These are phyloP conservation scores for Ormyrus labotus DNA, from an alignment of 2,888 invertebrate species.

Conservation along the genomic window DNA sequence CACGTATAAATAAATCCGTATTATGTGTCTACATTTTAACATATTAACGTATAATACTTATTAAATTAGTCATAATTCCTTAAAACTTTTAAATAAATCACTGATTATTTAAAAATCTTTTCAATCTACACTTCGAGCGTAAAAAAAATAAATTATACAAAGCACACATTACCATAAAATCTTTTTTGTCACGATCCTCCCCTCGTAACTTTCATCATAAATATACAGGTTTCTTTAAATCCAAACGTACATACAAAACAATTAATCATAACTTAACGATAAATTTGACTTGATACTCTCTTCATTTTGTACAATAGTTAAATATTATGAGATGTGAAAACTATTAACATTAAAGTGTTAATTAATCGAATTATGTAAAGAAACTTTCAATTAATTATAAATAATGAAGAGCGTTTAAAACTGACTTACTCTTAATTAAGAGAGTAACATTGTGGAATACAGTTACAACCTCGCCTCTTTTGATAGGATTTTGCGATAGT, in stretches of 20 bases:
- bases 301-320: slow-evolving; percentile 55
- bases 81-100: slow-evolving; percentile 48
- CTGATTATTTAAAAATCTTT: slow-evolving; percentile 26
- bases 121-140: slow-evolving; percentile 38
- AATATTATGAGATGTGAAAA: slow-evolving; percentile 41
- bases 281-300: slow-evolving; percentile 51
- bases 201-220: slow-evolving; percentile 45
- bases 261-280: slow-evolving; percentile 42
- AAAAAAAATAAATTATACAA: slow-evolving; percentile 54
- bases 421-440: slow-evolving; percentile 39
- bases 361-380: slow-evolving; percentile 27
- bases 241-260: slow-evolving; percentile 53
- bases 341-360: slow-evolving; percentile 43
- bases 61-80: slow-evolving; percentile 42
- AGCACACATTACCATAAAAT: slow-evolving; percentile 46
- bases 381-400: slow-evolving; percentile 49
- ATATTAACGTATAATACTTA: slow-evolving; percentile 43
- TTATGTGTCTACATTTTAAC: not conserved
- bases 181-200: slow-evolving; percentile 45
- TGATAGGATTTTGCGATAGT: slow-evolving; percentile 27
- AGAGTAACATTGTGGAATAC: slow-evolving; percentile 9
- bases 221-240: slow-evolving; percentile 52
- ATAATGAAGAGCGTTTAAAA: slow-evolving; percentile 36
- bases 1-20: not conserved
- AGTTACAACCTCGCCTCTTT: slow-evolving; percentile 29